These are phyloP conservation scores for Hippocampus abdominalis DNA, from an alignment of 2,113 vertebrate genomes.

Conservation along the genomic window DNA sequence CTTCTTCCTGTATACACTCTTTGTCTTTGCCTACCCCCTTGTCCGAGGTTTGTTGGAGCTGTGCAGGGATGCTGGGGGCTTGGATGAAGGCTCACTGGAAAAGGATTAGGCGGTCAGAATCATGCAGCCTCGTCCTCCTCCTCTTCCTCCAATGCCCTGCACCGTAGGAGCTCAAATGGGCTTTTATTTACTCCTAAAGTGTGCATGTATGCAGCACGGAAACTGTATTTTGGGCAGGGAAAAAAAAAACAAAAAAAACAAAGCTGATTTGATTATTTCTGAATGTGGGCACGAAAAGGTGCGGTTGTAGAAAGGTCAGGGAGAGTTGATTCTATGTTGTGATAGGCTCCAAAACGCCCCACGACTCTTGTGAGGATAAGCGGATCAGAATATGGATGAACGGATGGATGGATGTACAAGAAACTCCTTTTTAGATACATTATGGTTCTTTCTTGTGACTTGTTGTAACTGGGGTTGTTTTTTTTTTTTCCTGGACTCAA, in stretches of 20 bases:
- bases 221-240: constrained; percentile 6
- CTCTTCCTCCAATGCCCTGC: constrained; percentile 39
- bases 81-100: constrained; percentile 68
- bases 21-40: constrained; percentile 41
- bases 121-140: constrained; percentile 50
- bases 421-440: no score
- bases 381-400: no score
- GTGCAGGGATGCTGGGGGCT: constrained; percentile 63
- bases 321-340: not conserved
- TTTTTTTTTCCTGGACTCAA: no score
- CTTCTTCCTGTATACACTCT: constrained; percentile 47
- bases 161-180: constrained; percentile 51
- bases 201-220: constrained; percentile 13
- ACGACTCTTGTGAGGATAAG: no score
- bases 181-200: constrained; percentile 22
- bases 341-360: no score
- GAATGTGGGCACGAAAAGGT: constrained; percentile 18
- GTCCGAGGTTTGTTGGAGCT: constrained; percentile 58
- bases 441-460: no score
- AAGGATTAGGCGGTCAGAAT: constrained; percentile 70
- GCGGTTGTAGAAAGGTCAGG: not conserved
- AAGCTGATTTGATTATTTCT: constrained; percentile 17
- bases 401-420: no score
- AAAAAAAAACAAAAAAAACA: constrained; percentile 3
- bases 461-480: no score